A percentile compares a stretch with the other conserved stretches of the same genome.
Conservation (phyloP, 2,113 vertebrate species). For the Phaethornis superciliosus region DNA sequence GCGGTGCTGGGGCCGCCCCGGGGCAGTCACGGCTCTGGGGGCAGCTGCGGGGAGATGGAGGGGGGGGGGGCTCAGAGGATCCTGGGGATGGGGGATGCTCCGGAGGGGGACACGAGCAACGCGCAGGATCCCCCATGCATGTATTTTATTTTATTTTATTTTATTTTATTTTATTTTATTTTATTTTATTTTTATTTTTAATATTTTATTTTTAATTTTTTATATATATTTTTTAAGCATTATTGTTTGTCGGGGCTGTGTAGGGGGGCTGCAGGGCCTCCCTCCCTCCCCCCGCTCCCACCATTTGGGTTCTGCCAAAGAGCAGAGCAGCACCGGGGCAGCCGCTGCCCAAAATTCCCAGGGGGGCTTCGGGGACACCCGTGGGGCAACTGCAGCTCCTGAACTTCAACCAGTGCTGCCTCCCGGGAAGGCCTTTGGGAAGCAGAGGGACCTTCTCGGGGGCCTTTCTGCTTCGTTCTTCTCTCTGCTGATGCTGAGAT, state of each 20-base stretch:
- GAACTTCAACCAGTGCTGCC: background rate
- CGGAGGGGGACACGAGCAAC: background rate
- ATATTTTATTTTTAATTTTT: background rate
- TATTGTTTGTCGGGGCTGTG: background rate
- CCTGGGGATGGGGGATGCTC: background rate
- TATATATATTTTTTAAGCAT: background rate
- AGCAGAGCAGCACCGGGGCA: background rate
- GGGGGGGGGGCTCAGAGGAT: background rate
- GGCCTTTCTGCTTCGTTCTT: background rate
- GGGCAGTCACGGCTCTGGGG: background rate
- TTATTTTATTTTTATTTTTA: too few species aligned
- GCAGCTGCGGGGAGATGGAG: background rate
- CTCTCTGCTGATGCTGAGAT: background rate
- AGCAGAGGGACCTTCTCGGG: background rate
- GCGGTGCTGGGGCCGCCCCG: background rate
- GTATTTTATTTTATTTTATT: background rate
- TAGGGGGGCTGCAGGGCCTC: rapidly evolving
- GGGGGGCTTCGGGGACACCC: background rate
- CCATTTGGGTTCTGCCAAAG: background rate
- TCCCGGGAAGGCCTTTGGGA: background rate
- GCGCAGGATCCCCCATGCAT: background rate
- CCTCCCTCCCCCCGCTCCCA: background rate
- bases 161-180: background rate
- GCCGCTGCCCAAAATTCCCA: rapidly evolving
- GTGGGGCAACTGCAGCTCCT: background rate